These are phyloP conservation scores for Drosophila maculinotata DNA, from an alignment of 2,888 invertebrate species.

Conservation along the genomic window DNA sequence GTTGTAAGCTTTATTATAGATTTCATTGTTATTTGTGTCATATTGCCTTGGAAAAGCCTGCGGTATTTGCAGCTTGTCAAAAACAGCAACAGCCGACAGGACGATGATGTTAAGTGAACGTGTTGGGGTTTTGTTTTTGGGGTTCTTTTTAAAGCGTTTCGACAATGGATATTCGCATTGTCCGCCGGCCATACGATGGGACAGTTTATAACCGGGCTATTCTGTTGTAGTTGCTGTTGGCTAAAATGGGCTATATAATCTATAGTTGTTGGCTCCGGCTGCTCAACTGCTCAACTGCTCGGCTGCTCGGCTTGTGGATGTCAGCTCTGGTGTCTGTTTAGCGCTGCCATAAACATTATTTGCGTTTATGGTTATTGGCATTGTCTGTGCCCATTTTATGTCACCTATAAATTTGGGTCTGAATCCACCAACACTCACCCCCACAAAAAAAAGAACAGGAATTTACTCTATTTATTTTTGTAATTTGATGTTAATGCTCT, in stretches of 20 bases:
- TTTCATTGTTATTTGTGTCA: slow-evolving; percentile 18
- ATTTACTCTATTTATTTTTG: slow-evolving; percentile 65
- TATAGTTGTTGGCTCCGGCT: slow-evolving; percentile 48
- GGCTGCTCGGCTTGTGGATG: slow-evolving; percentile 10
- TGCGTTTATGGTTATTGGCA: slow-evolving; percentile 81
- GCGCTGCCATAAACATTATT: slow-evolving; percentile 77
- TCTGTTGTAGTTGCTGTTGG: slow-evolving; percentile 31
- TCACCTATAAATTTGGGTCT: slow-evolving; percentile 72
- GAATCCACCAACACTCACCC: slow-evolving; percentile 1
- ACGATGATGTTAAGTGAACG: slow-evolving; percentile 28
- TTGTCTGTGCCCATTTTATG: slow-evolving; percentile 76
- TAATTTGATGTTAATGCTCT: slow-evolving; percentile 75
- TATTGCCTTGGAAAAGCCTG: slow-evolving; percentile 47
- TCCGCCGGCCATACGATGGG: slow-evolving; percentile 47
- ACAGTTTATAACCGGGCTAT: slow-evolving; percentile 41
- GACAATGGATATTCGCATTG: slow-evolving; percentile 46
- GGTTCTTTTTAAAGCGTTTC: slow-evolving; percentile 51
- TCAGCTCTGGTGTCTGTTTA: slow-evolving; percentile 56
- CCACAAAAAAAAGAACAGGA: slow-evolving; percentile 17
- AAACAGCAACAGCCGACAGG: slow-evolving; percentile 32
- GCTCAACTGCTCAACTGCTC: too few species aligned
- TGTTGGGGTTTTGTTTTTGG: slow-evolving; percentile 22
- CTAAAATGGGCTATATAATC: slow-evolving; percentile 62
- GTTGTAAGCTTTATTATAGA: neutral
- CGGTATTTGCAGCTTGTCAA: slow-evolving; percentile 59